A percentile compares a stretch with the other conserved stretches of the same genome.
Evolutionary conservation across 2,797 vertebrate genomes (phyloP).

Genomic region (Anisognathus igniventris): DNA sequence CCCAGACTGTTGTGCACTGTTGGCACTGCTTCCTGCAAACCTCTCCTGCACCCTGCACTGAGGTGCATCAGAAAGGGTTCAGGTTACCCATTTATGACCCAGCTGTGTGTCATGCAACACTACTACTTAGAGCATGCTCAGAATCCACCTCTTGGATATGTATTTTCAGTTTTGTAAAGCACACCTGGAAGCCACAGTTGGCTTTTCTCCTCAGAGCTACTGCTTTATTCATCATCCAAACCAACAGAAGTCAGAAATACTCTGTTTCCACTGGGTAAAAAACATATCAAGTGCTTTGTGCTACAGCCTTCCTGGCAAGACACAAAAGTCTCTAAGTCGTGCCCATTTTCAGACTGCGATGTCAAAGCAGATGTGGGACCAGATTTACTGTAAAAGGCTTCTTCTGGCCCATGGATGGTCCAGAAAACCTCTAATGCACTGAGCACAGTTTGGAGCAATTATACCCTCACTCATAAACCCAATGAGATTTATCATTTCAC

Average conservation of each 20-base stretch:
- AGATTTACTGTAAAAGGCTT: neutral
- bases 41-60: neutral
- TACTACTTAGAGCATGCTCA: neutral
- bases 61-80: neutral
- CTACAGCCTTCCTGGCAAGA: neutral
- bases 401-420: neutral
- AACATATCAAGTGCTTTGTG: neutral
- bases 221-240: neutral
- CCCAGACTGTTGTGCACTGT: rapidly evolving
- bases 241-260: neutral
- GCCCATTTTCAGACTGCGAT: neutral
- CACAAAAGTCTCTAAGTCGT: neutral
- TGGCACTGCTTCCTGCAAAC: neutral
- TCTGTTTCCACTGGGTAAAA: neutral
- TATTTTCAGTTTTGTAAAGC: neutral
- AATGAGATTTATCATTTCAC: neutral
- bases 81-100: neutral
- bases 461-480: neutral
- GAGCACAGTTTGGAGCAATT: neutral
- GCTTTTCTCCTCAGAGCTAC: neutral
- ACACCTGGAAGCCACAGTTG: neutral
- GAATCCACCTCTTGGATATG: rapidly evolving
- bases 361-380: neutral
- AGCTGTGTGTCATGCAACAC: rapidly evolving
- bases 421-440: neutral